A percentile compares a stretch with the other conserved stretches of the same genome.
phyloP scores from a whole-genome alignment of 2,113 vertebrate species.

The Vidua macroura region DNA sequence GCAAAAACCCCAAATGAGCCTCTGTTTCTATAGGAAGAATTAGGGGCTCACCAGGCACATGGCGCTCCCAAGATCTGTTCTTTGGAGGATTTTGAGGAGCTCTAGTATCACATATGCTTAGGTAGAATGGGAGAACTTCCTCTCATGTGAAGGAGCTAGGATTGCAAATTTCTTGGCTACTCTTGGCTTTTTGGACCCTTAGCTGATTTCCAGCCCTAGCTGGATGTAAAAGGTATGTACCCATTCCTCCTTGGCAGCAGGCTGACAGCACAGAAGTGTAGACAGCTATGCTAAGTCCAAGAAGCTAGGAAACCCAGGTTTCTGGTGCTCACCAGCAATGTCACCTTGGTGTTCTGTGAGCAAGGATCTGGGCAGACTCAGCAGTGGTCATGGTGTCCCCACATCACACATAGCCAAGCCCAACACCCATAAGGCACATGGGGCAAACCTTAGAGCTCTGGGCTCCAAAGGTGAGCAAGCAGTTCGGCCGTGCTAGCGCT shows the following conservation, averaged over 20 bases:
- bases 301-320: neutral
- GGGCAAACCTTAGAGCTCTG: neutral
- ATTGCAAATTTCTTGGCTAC: neutral
- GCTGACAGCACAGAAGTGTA: neutral
- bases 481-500: neutral
- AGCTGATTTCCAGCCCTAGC: neutral
- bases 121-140: neutral
- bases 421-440: neutral
- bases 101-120: neutral
- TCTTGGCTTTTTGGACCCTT: neutral
- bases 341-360: rapidly evolving
- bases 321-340: neutral
- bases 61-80: rapidly evolving
- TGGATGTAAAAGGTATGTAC: neutral
- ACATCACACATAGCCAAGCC: neutral
- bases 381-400: neutral
- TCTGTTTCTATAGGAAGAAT: neutral
- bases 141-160: neutral
- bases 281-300: neutral
- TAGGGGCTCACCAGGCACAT: neutral
- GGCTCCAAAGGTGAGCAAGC: neutral
- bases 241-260: neutral
- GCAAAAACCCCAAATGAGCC: neutral
- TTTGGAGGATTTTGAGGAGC: neutral
- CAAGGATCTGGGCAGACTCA: neutral